Evolutionary conservation across 2,888 invertebrate species (phyloP), one percentile per base, ranked within the genome.

Genomic region (Brachycybe producta): DNA sequence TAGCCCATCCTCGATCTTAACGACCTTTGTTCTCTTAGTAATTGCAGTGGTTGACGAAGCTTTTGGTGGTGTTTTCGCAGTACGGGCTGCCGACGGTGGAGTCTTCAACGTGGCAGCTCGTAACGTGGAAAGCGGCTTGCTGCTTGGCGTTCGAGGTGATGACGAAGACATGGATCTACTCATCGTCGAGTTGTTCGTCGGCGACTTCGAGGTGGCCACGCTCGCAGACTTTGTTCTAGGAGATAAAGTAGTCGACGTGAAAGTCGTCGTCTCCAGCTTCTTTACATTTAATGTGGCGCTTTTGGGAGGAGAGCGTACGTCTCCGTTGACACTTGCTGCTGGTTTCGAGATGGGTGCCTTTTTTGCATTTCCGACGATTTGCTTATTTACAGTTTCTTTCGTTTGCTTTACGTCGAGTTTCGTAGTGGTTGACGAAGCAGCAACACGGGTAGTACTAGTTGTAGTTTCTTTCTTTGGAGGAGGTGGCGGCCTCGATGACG

Each of bases 391-490:
- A 7, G 52, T 41, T n/a, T 52, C 52, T 42, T 52, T 52, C 7
- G 43, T 17, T 57, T 58, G 50, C 57, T 54, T 49, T 57, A 66
- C 65, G 11, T 65, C 59, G 5, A 60, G 56, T 54, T 62, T 62
- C 30, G 61, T 32, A 11, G 54, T 51, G 19, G 46, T 48, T 8
- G 53, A 42, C 7, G 54, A 43, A 24, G 54, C 53, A 7, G 39
- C 21, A n/a, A n/a, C 56, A 51, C 21, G 4, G 34, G 34, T n/a
- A 27, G 24, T 28, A 35, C 49, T 24, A 40, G 40, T 42, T 19
- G n/a, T 27, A 26, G 41, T 41, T 2, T 57, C 56, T 45, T 56
- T 57, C 27, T 45, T 54, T 45, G 53, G 39, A n/a, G 52, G 28
- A 15, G 13, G 27, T 17, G 17, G 21, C n/a, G 23, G 24, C 3